Percentiles rank a stretch among this genome's conserved stretches.
phyloP scores from a whole-genome alignment of 2,888 invertebrate species.

The Polia nebulosa region DNA sequence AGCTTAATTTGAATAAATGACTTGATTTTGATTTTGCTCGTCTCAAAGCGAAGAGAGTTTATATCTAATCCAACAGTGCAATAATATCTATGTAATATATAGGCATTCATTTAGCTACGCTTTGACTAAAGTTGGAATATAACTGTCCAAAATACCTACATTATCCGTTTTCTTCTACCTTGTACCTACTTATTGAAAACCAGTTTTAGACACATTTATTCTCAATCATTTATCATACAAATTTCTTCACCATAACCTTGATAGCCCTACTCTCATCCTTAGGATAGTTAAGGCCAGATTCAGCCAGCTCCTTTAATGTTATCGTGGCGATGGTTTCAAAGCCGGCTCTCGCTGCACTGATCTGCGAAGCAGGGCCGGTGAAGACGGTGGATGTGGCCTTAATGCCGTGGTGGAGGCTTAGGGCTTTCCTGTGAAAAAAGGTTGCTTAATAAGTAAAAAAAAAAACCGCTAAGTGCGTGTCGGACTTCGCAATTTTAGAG shows the following conservation, averaged over 20 bases:
- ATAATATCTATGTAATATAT: too few relatives aligned
- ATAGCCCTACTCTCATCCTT: slow-evolving; percentile 71
- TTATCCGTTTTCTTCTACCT: too few relatives aligned
- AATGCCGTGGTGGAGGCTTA: slow-evolving; percentile 73
- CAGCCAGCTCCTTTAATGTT: slow-evolving; percentile 74
- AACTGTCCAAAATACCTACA: too few relatives aligned
- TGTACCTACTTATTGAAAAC: too few relatives aligned
- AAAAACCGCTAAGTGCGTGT: too few relatives aligned
- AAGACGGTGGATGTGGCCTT: slow-evolving; percentile 80
- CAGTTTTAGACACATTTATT: neutral
- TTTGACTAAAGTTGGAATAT: too few relatives aligned
- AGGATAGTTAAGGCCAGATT: slow-evolving; percentile 77
- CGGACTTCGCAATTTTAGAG: too few relatives aligned
- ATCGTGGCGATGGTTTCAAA: slow-evolving; percentile 73
- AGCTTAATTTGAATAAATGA: too few relatives aligned
- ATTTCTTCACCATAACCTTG: slow-evolving; percentile 80
- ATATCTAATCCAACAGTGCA: too few relatives aligned
- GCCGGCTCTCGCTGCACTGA: slow-evolving; percentile 74
- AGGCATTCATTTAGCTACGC: too few relatives aligned
- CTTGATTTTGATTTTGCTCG: too few relatives aligned
- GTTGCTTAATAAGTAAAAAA: neutral
- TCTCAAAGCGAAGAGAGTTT: too few relatives aligned
- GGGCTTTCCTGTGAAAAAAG: slow-evolving; percentile 74
- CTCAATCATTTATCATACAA: slow-evolving; percentile 21
- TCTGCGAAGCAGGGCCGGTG: slow-evolving; percentile 81